These are phyloP conservation scores for Cerceris ruficornis DNA, from an alignment of 2,888 invertebrate species.

Conservation along the genomic window DNA sequence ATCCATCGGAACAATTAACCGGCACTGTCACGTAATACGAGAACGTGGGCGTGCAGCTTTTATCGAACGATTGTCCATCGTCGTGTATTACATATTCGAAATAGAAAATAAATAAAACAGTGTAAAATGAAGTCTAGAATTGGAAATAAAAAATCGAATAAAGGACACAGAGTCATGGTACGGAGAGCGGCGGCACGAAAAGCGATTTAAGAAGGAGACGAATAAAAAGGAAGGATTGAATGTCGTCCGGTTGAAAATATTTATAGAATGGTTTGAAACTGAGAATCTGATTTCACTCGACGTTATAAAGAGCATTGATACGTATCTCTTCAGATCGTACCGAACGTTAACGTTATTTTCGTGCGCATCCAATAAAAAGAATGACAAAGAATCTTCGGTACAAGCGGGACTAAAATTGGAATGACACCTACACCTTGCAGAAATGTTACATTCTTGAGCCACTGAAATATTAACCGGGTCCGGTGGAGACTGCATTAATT, in stretches of 20 bases:
- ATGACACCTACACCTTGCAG: conserved; percentile 18
- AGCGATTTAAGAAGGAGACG: no score
- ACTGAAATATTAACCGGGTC: conserved; percentile 22
- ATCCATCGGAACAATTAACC: conserved; percentile 74
- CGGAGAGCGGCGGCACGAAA: neutral
- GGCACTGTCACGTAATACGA: conserved; percentile 40
- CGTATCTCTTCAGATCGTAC: neutral
- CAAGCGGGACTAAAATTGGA: conserved; percentile 32
- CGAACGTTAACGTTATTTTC: neutral
- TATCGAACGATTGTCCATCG: conserved; percentile 19
- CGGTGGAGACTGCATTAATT: conserved; percentile 23
- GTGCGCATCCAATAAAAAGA: conserved; percentile 31
- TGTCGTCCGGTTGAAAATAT: neutral
- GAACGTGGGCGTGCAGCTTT: conserved; percentile 52
- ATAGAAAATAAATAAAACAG: conserved; percentile 14
- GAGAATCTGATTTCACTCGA: no score
- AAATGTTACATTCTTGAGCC: conserved; percentile 2
- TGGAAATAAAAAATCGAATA: neutral
- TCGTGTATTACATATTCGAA: conserved; percentile 5
- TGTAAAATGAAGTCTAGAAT: neutral
- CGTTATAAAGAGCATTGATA: neutral
- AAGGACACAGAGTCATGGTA: neutral
- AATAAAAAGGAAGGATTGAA: neutral
- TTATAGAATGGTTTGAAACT: no score
- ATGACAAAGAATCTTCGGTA: conserved; percentile 33